These are phyloP conservation scores for Polyodon spathula DNA, from an alignment of 2,113 vertebrate species.

Conservation along the genomic window DNA sequence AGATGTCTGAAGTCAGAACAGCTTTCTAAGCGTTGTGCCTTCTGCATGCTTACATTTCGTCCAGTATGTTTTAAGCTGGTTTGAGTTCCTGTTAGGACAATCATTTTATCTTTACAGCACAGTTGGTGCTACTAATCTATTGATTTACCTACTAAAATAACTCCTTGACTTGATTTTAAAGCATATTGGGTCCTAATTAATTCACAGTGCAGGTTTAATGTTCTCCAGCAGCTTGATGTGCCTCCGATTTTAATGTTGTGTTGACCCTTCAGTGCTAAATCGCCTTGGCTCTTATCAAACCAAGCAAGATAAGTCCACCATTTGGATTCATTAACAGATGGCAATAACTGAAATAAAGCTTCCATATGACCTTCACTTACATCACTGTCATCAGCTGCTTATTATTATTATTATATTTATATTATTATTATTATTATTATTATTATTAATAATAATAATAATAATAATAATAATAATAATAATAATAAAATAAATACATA, in stretches of 20 bases:
- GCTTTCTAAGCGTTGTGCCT: too few relatives aligned
- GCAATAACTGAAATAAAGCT: conserved; percentile 52
- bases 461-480: too few relatives aligned
- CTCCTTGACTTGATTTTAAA: conserved; percentile 60
- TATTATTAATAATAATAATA: too few relatives aligned
- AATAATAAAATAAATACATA: too few relatives aligned
- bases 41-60: too few relatives aligned
- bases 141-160: conserved; percentile 51
- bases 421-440: background rate
- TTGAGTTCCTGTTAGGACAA: background rate
- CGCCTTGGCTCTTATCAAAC: conserved; percentile 73
- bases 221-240: conserved; percentile 52
- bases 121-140: too few relatives aligned
- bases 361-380: conserved; percentile 19
- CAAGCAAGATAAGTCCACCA: conserved; percentile 61
- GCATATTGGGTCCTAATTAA: conserved; percentile 57
- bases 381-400: too few relatives aligned
- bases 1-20: too few relatives aligned
- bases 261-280: conserved; percentile 67
- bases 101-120: background rate
- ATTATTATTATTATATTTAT: background rate
- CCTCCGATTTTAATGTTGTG: conserved; percentile 72
- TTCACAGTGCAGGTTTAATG: conserved; percentile 53
- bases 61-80: background rate
- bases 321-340: conserved; percentile 75